Base-by-base conservation (phyloP, 2,888 invertebrate genomes). In the Brachypalpus laphriformis region DNA sequence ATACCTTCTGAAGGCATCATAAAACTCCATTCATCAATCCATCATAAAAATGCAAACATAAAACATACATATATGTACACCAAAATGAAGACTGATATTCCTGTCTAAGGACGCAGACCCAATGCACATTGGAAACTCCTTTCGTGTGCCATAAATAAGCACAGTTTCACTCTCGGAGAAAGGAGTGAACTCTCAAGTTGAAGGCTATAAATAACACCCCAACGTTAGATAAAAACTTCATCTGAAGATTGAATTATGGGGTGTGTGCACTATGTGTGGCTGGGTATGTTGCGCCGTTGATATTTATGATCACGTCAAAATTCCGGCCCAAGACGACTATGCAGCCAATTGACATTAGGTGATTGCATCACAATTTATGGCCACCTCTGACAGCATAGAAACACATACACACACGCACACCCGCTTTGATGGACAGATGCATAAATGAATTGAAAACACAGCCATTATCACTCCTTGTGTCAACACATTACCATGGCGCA, bases 271-370 rank as follows among this genome's bases (percentile, higher is more conserved):
- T 68, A 40, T 28, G 68, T 76, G 49, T 51, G 57, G 20, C 40
- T 66, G 80, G 68, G 59, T 83, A 66, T 78, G 82, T 83, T 68
- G 51, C 66, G 71, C 71, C 61, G 45, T 59, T 83, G 72, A 78
- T 78, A 78, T 83, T 83, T 83, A 83, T 70, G 83, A 75, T 51
- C 83, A 75, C 54, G 85, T 85, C 81, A 81, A 85, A 85, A 75
- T 63, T 70, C 42, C 51, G 31, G 65, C 70, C 74, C 70, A 56
- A 80, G 75, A 85, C 68, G 54, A 72, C 56, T 1, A 70, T 71
- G 71, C 49, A 78, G 68, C 74, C 75, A 75, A 76, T 81, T 85
- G 85, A 80, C 85, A 85, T 72, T 66, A 81, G 81, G 75, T 54
- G 71, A 85, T 81, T 75, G 71, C 71, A 76, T 81, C 54, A 75